Conservation (phyloP, 2,113 vertebrate species). For the Clarias macrocephalus region DNA sequence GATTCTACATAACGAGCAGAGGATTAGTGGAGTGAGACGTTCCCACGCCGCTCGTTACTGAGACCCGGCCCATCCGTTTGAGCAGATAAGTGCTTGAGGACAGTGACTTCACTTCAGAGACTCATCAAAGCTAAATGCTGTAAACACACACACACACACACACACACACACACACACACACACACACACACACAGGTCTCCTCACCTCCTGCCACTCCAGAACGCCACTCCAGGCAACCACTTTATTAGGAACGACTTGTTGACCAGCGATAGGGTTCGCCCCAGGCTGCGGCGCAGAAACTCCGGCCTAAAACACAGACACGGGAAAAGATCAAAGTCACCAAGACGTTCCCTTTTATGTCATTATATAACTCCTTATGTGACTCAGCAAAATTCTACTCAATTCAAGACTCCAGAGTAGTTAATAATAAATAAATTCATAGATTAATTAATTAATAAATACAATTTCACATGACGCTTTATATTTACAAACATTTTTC, state of each 20-base stretch:
- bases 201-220: slow-evolving; percentile 93
- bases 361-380: background rate
- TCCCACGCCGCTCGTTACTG: background rate
- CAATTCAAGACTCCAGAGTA: background rate
- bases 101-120: background rate
- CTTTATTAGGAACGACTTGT: slow-evolving; percentile 82
- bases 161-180: background rate
- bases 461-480: background rate
- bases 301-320: slow-evolving; percentile 56
- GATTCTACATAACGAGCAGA: background rate
- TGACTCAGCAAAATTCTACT: background rate
- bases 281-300: slow-evolving; percentile 59
- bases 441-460: background rate
- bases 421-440: background rate
- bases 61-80: background rate
- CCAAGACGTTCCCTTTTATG: background rate
- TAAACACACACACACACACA: background rate
- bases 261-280: slow-evolving; percentile 67
- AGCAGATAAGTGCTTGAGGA: background rate
- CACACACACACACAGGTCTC: background rate
- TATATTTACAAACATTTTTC: background rate
- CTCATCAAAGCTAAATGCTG: background rate
- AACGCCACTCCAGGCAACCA: slow-evolving; percentile 88
- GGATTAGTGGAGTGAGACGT: background rate
- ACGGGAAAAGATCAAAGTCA: background rate